Percentiles rank a stretch among this genome's conserved stretches.
phyloP scores from a whole-genome alignment of 35 echinoderm and acorn worm genomes.

The Anneissia japonica region DNA sequence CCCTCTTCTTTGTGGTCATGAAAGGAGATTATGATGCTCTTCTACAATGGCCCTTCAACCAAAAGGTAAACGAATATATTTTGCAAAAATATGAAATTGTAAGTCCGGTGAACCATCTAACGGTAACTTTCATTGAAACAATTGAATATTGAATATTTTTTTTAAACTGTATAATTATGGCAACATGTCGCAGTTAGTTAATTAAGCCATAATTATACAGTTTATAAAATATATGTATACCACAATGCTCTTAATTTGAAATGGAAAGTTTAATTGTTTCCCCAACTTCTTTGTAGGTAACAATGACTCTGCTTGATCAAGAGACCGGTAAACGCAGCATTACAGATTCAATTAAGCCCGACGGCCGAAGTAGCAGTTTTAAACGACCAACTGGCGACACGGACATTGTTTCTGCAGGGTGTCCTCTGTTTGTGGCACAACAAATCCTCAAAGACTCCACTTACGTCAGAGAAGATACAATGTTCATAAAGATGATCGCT shows the following conservation, averaged over 20 bases:
- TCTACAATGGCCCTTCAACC: constrained; percentile 33
- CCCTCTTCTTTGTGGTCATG: constrained; percentile 37
- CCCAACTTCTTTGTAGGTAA: not conserved
- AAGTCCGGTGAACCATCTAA: too few relatives aligned
- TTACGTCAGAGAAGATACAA: constrained; percentile 2
- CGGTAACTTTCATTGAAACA: too few relatives aligned
- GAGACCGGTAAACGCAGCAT: not conserved
- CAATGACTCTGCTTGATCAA: constrained; percentile 1
- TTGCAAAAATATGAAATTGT: too few relatives aligned
- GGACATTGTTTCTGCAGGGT: constrained; percentile 4
- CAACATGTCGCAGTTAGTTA: too few relatives aligned
- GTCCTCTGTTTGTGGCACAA: constrained; percentile 4
- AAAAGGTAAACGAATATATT: constrained; percentile 5
- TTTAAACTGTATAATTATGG: too few relatives aligned
- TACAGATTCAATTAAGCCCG: not conserved
- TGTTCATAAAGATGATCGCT: not conserved
- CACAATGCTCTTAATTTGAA: too few relatives aligned
- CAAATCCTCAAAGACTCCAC: not conserved
- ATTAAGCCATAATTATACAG: too few relatives aligned
- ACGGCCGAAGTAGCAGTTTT: not conserved
- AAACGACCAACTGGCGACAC: not conserved
- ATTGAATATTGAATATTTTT: too few relatives aligned
- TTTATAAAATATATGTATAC: too few relatives aligned
- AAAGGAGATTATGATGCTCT: constrained; percentile 28
- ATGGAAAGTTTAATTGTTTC: too few relatives aligned